Evolutionary conservation across 1,140 invertebrate genomes (phyloP).

Genomic region (Acarapis woodi): DNA sequence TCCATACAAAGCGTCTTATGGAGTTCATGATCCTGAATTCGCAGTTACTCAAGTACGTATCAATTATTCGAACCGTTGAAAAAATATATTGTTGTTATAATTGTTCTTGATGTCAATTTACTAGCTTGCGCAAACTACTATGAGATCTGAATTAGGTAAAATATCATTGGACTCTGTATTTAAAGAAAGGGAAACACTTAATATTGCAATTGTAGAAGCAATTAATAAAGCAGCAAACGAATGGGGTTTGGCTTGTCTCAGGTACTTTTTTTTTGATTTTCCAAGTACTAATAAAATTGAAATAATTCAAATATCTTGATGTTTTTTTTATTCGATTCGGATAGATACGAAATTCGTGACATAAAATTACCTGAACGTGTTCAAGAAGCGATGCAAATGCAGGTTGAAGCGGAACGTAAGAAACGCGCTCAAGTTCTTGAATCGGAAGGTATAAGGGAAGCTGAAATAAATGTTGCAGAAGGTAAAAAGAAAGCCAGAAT

Average conservation of each 20-base stretch:
- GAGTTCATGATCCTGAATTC: conserved; percentile 97
- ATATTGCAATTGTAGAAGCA: conserved; percentile 73
- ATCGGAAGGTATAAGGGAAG: conserved; percentile 68
- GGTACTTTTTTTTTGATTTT: no score
- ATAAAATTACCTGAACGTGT: conserved; percentile 69
- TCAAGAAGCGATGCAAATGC: conserved; percentile 99
- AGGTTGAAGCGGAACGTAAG: conserved; percentile 86
- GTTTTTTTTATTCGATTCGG: no score
- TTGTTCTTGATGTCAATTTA: no score
- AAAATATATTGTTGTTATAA: no score
- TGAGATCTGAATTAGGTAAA: conserved; percentile 92
- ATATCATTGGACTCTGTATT: conserved; percentile 94
- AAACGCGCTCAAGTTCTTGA: conserved; percentile 88
- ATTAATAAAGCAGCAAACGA: conserved; percentile 93
- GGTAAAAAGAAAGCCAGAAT: conserved; percentile 71
- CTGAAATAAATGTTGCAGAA: conserved; percentile 90
- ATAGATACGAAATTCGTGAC: conserved; percentile 98
- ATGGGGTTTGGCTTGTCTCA: conserved; percentile 86
- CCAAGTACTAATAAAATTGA: no score
- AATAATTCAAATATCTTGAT: no score
- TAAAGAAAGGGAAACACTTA: conserved; percentile 74
- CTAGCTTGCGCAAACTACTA: conserved; percentile 95
- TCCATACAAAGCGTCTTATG: conserved; percentile 85
- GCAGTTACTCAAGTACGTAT: conserved; percentile 94
- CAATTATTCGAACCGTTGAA: no score